A percentile compares a stretch with the other conserved stretches of the same genome.
Evolutionary conservation across 2,888 invertebrate species (phyloP).

Genomic region (Catocala sponsa): DNA sequence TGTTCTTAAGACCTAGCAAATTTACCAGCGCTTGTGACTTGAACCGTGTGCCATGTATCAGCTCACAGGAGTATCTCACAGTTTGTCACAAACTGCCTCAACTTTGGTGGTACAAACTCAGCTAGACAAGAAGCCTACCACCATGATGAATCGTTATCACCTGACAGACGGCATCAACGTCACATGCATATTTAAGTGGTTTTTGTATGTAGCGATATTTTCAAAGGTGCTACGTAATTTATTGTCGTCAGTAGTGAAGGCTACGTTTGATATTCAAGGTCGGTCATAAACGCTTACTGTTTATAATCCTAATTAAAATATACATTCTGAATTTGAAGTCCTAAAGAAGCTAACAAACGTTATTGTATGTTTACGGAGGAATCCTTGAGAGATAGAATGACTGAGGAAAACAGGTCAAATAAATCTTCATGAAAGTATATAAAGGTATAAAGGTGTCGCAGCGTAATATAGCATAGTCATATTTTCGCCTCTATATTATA

Average conservation of each 20-base stretch:
- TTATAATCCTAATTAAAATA: too few relatives aligned
- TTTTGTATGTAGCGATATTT: slow-evolving; percentile 12
- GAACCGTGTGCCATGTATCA: slow-evolving; percentile 58
- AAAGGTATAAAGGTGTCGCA: too few relatives aligned
- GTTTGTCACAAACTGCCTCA: slow-evolving; percentile 56
- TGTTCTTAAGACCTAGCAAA: too few relatives aligned
- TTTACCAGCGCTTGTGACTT: slow-evolving; percentile 36
- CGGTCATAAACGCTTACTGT: neutral
- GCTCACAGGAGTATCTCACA: slow-evolving; percentile 32
- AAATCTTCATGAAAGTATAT: too few relatives aligned
- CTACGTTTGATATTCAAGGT: slow-evolving; percentile 35
- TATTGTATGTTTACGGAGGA: too few relatives aligned
- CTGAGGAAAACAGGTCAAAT: too few relatives aligned
- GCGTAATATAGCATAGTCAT: too few relatives aligned
- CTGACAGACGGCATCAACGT: slow-evolving; percentile 30
- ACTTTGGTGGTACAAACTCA: slow-evolving; percentile 64
- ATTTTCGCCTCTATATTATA: too few relatives aligned
- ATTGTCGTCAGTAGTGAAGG: slow-evolving; percentile 17
- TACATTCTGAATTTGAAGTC: too few relatives aligned
- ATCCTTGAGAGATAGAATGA: too few relatives aligned
- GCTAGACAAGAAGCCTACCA: slow-evolving; percentile 9
- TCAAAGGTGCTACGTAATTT: slow-evolving; percentile 17
- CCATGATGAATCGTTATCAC: slow-evolving; percentile 58
- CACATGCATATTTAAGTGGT: slow-evolving; percentile 30
- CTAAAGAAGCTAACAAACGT: too few relatives aligned